Base-by-base conservation (phyloP, 1,140 invertebrate genomes). In the Armadillidium nasatum region DNA sequence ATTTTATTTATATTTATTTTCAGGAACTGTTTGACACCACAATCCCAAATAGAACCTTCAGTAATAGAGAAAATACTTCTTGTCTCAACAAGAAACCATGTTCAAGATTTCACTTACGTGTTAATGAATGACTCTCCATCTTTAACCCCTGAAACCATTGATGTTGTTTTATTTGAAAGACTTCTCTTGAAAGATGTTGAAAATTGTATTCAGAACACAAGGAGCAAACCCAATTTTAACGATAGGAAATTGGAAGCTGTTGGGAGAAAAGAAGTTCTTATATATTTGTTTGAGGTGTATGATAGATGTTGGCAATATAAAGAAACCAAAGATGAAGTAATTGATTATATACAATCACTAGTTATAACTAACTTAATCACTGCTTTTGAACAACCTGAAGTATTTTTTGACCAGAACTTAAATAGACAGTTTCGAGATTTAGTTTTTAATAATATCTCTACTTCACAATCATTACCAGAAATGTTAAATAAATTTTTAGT, bases 121-220 rank as follows among this genome's bases (percentile, higher is more conserved):
- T 60, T 15, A 3, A 60, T 60, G 50, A 19, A 7, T 60, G 50
- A 19, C 7, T 13, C 19, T 60, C 50, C 50, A 1, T 19, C 50
- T 60, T 60, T 60, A 19, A 60, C 11, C 50, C 19, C 3, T 60
- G 50, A 60, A 60, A 15, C 50, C 7, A 7, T 60, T 60, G 50
- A 60, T 60, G 19, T 60, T 60, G 50, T 60, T 60, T 60, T 60
- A 60, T 60, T 60, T 60, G 50, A 60, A 13, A 60, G 50, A 19
- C 50, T 60, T 7, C 19, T 60, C 11, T 19, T 60, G 11, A 60
- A 60, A 15, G 19, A 60, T 60, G 19, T 60, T 15, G 50, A 13
- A 60, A 60, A 19, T 19, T 19, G 1, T 19, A 19, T 60, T 15
- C 11, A 19, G 7, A 60, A 60, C 19, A 1, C 11, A 60, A 60